These are phyloP conservation scores for Rattus rattus DNA, from an alignment of 2,113 vertebrate species.

Conservation along the genomic window DNA sequence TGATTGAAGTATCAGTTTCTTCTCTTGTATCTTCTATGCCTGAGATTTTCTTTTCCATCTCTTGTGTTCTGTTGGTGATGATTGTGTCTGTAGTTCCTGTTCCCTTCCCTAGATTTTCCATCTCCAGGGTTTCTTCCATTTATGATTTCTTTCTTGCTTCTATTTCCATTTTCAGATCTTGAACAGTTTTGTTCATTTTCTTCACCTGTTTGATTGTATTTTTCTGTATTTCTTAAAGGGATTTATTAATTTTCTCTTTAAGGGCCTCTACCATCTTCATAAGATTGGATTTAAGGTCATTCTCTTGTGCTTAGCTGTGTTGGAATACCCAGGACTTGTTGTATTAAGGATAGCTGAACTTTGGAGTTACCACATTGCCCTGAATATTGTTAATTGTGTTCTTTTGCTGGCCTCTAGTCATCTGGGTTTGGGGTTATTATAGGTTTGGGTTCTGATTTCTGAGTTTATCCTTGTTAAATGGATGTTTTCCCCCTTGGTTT, in stretches of 20 bases:
- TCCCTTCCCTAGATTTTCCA: too few species aligned
- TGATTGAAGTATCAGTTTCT: background rate
- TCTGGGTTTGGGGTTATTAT: background rate
- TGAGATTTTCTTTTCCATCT: background rate
- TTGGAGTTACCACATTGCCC: background rate
- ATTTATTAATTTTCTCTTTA: background rate
- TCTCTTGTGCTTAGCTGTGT: background rate
- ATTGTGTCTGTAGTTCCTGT: background rate
- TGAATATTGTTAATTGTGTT: background rate
- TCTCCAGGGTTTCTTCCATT: too few species aligned
- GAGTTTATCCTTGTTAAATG: background rate
- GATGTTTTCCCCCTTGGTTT: background rate
- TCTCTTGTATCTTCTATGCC: background rate
- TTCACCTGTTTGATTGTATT: background rate
- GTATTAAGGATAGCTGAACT: background rate
- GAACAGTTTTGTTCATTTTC: background rate
- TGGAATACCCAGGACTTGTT: background rate
- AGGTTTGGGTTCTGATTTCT: background rate
- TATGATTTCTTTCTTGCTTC: background rate
- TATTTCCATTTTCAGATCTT: background rate
- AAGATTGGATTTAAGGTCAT: background rate
- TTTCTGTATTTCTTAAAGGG: background rate
- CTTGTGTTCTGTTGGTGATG: background rate
- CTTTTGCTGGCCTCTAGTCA: background rate
- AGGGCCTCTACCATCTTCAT: background rate